Conservation (phyloP, 2,888 invertebrate species). For the Ophion slaviceki region DNA sequence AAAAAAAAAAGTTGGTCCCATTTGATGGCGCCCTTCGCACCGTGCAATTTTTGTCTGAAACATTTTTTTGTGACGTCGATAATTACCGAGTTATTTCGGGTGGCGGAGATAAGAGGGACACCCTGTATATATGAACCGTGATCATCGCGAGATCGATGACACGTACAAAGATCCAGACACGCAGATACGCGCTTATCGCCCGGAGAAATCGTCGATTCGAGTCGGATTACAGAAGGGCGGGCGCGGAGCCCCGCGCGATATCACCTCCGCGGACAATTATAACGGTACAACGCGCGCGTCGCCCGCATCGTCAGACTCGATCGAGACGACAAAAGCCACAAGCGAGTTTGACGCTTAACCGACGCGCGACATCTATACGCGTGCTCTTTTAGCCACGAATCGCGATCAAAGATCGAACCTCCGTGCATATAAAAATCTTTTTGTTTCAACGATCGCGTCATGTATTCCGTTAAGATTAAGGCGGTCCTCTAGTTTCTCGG, state of each 20-base stretch:
- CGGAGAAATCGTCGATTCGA: conserved; percentile 58
- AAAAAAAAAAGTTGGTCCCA: too few species aligned
- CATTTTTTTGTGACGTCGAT: too few species aligned
- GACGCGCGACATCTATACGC: conserved; percentile 9
- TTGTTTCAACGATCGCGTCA: too few species aligned
- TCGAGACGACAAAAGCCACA: conserved; percentile 47
- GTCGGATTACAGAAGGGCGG: too few species aligned
- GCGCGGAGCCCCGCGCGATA: background rate
- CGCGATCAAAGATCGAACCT: background rate
- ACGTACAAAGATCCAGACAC: background rate
- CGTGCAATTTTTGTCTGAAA: too few species aligned
- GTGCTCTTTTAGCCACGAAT: background rate
- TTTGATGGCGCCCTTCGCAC: too few species aligned
- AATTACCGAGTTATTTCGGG: too few species aligned
- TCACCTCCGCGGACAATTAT: conserved; percentile 42
- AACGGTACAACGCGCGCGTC: conserved; percentile 61
- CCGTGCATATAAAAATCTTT: too few species aligned
- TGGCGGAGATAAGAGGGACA: too few species aligned
- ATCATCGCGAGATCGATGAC: conserved; percentile 20
- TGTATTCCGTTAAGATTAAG: too few species aligned
- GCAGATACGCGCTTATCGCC: conserved; percentile 4
- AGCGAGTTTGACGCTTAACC: conserved; percentile 28
- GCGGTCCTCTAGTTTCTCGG: too few species aligned
- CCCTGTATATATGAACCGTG: background rate
- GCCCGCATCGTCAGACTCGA: conserved; percentile 27